Base-by-base conservation (phyloP, 2,113 vertebrate species). In the Struthio camelus region DNA sequence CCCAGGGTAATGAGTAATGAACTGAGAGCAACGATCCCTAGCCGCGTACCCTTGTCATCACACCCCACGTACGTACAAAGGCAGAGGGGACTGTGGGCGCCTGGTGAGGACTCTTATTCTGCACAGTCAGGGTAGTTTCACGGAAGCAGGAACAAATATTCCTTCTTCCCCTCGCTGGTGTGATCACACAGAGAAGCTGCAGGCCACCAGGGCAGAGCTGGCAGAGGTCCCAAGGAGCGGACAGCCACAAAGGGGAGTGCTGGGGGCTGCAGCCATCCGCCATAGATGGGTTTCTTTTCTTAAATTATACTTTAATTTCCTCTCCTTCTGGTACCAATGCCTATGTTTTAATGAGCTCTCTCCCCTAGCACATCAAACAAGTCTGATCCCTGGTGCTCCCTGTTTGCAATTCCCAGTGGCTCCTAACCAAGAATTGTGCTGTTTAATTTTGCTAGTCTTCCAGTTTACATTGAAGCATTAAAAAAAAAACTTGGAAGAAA, bases 361-460 rank as follows among this genome's bases (percentile, higher is more conserved):
- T 97, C 91, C 82, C 96, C 91, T 64, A 96, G 94, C 94, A 96
- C 88, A 95, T 95, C 95, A 96, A 97, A 94, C 87, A 87, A 89
- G 86, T 14, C 72, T 96, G 94, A 95, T 96, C 95, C 93, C 95
- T 89, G 75, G 95, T 90, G 95, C 91, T 96, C 91, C 71, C 90
- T 96, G 83, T 94, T 93, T 96, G 95, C 89, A 97, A 95, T 97
- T 97, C 96, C 94, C 95, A 95, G 80, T 93, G 90, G 96, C 79
- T 94, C 58, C 85, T 61, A 25, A 87, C 89, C 85, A 95, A 96
- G 94, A 94, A 95, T 88, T 94, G 91, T 91, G 92, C 96, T 95
- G 91, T 94, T 97, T 97, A 97, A 97, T 97, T 96, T 97, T 94
- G 85, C 95, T 76, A 95, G 93, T 90, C 94, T 96, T 94, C 91